Percentiles rank a stretch among this genome's conserved stretches.
phyloP scores from a whole-genome alignment of 2,888 invertebrate genomes.

The Aspidiotus destructor region DNA sequence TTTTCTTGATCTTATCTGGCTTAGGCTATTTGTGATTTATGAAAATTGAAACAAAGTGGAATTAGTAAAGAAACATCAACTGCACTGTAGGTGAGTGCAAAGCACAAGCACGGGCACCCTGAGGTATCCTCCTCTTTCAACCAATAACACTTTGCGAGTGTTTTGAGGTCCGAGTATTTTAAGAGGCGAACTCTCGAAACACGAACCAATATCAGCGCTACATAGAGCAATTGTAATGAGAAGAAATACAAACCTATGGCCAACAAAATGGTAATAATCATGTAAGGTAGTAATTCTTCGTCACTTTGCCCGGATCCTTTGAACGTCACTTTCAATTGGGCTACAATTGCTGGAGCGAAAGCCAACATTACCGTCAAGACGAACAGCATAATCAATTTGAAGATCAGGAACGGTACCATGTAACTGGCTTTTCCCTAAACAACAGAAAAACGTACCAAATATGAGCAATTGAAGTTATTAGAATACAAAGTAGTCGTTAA shows the following conservation, averaged over 20 bases:
- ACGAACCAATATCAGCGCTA: too few relatives aligned
- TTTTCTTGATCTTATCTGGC: too few relatives aligned
- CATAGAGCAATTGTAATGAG: too few relatives aligned
- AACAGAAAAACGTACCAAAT: neutral
- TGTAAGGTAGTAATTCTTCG: conserved; percentile 12
- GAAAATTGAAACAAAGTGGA: too few relatives aligned
- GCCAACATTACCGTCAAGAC: conserved; percentile 21
- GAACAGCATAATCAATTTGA: conserved; percentile 20
- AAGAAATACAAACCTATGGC: conserved; percentile 13
- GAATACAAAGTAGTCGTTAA: neutral
- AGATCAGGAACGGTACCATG: conserved; percentile 23
- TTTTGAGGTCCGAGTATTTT: too few relatives aligned
- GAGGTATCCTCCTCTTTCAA: too few relatives aligned
- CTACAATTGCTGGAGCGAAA: conserved; percentile 22
- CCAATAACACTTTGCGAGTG: too few relatives aligned
- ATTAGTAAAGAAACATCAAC: too few relatives aligned
- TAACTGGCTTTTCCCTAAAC: conserved; percentile 25
- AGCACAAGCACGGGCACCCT: too few relatives aligned
- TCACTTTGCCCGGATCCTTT: neutral
- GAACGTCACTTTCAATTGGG: conserved; percentile 15
- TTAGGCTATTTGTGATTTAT: too few relatives aligned
- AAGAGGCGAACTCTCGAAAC: too few relatives aligned
- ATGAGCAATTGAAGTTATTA: neutral
- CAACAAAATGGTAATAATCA: conserved; percentile 15
- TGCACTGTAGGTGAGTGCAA: too few relatives aligned